These are phyloP conservation scores for Drosophila triauraria DNA, from an alignment of 1,140 invertebrate species.

Conservation along the genomic window DNA sequence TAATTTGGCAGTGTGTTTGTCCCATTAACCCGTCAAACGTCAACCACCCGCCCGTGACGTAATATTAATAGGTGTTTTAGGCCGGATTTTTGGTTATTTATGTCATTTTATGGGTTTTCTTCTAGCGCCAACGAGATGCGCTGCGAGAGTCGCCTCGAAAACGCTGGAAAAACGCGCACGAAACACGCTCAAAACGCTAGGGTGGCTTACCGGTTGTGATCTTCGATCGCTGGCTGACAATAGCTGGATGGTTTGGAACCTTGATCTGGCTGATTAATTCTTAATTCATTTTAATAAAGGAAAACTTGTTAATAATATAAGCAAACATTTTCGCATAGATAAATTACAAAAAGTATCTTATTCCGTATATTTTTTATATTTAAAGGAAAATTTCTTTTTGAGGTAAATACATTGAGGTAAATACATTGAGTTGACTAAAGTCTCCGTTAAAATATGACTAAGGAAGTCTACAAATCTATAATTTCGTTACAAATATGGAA, in stretches of 20 bases:
- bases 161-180: conserved; percentile 26
- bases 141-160: conserved; percentile 9
- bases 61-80: conserved; percentile 6
- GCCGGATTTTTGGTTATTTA: background rate
- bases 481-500: too few species aligned
- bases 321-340: too few species aligned
- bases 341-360: too few species aligned
- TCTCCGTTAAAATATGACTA: too few species aligned
- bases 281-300: background rate
- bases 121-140: background rate
- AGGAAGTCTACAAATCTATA: too few species aligned
- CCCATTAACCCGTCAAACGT: conserved; percentile 10
- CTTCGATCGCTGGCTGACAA: conserved; percentile 32
- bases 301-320: too few species aligned
- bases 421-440: too few species aligned
- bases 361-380: too few species aligned
- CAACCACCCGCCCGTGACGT: conserved; percentile 19
- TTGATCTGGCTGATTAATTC: background rate
- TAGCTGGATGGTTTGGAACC: conserved; percentile 22
- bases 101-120: background rate
- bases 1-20: conserved; percentile 2
- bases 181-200: conserved; percentile 12
- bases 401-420: too few species aligned
- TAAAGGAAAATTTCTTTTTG: too few species aligned
- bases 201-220: conserved; percentile 35